Conservation (phyloP, 2,797 vertebrate species). For the Takifugu rubripes region DNA sequence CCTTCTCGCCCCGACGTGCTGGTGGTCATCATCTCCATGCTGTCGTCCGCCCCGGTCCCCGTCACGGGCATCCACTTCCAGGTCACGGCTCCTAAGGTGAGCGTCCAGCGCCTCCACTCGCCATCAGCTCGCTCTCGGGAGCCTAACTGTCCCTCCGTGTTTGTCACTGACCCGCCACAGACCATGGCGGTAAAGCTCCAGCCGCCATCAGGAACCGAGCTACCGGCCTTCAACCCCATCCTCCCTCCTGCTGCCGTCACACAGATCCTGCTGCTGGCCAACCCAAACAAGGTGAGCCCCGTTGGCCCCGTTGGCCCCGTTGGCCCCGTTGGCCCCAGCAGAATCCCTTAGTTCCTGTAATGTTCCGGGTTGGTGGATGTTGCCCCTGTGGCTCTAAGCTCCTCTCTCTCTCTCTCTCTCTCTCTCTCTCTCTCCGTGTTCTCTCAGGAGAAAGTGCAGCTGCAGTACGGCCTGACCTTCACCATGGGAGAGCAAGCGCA, state of each 20-base stretch:
- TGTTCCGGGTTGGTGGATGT: too few species aligned
- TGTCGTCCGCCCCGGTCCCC: constrained; percentile 89
- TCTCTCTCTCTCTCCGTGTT: background rate
- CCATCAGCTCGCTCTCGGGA: too few species aligned
- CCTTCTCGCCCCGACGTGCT: constrained; percentile 86
- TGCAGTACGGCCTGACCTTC: constrained; percentile 92
- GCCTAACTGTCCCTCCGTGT: background rate
- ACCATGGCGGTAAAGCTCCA: constrained; percentile 95
- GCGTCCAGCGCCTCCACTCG: background rate
- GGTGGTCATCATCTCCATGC: constrained; percentile 97
- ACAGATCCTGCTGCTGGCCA: constrained; percentile 94
- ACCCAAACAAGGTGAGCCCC: constrained; percentile 87
- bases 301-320: too few species aligned
- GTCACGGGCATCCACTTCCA: constrained; percentile 90
- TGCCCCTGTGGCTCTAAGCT: background rate
- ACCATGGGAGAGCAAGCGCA: constrained; percentile 88
- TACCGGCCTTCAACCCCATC: constrained; percentile 93
- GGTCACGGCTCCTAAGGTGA: constrained; percentile 90
- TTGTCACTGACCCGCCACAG: constrained; percentile 54
- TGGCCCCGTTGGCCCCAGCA: too few species aligned
- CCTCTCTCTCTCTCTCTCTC: too few species aligned
- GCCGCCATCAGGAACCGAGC: constrained; percentile 88
- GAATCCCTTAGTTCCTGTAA: too few species aligned
- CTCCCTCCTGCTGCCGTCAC: constrained; percentile 95
- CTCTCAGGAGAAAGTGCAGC: constrained; percentile 89